Evolutionary conservation across 2,113 vertebrate species (phyloP).

Genomic region (Alouatta palliata): DNA sequence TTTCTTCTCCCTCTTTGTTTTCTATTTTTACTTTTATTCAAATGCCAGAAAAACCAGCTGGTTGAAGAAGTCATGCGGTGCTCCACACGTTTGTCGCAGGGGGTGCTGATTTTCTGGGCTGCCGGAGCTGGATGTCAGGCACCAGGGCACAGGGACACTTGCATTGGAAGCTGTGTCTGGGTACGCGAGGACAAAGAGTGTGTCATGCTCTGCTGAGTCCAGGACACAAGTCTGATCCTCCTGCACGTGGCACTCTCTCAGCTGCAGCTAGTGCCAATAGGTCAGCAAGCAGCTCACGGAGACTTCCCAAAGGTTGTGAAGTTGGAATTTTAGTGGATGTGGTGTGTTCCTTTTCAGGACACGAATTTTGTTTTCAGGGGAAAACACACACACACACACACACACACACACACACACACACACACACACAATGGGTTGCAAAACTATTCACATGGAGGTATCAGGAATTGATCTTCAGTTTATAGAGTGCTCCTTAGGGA

Average conservation of each 20-base stretch:
- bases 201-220: background rate
- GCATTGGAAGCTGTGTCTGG: background rate
- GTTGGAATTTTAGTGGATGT: background rate
- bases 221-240: background rate
- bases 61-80: background rate
- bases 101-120: background rate
- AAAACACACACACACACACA: background rate
- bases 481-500: background rate
- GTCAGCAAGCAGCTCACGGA: accelerated
- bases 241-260: accelerated
- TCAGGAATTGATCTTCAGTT: background rate
- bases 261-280: background rate
- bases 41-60: conserved; percentile 9
- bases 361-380: background rate
- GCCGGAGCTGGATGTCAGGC: background rate
- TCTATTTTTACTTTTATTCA: conserved; percentile 51
- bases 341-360: background rate
- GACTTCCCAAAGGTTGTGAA: background rate
- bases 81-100: background rate
- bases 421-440: background rate
- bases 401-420: too few relatives aligned
- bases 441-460: background rate
- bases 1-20: background rate
- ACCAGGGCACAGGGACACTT: background rate
- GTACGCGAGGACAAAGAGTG: accelerated